phyloP scores from a whole-genome alignment of 2,797 vertebrate genomes.

The Paguma larvata region DNA sequence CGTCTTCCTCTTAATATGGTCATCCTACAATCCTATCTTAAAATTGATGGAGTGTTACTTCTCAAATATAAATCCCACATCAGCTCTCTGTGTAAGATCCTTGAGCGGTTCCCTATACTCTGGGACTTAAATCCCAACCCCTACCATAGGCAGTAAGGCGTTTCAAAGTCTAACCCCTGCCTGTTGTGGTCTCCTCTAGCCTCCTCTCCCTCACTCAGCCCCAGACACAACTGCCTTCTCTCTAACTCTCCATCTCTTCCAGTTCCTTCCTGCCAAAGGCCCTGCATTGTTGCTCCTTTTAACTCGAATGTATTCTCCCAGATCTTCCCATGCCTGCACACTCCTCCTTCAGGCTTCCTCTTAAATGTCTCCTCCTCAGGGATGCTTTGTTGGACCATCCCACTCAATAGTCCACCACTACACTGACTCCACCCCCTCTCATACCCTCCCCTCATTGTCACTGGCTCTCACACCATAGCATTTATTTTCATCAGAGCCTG shows the following conservation, averaged over 20 bases:
- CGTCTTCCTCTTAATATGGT: not conserved
- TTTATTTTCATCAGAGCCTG: not conserved
- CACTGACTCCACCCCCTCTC: too few relatives aligned
- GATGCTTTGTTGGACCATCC: not conserved
- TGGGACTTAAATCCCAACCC: not conserved
- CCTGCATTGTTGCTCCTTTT: not conserved
- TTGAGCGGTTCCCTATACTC: not conserved
- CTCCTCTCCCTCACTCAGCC: not conserved
- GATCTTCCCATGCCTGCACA: not conserved
- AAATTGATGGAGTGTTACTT: not conserved
- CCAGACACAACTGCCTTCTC: not conserved
- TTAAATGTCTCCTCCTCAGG: not conserved
- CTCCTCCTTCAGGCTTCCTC: not conserved
- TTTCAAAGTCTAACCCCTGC: not conserved
- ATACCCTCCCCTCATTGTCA: not conserved
- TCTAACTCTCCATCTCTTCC: not conserved
- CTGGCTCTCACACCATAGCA: not conserved
- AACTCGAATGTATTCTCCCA: rapidly evolving
- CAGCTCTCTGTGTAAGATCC: not conserved
- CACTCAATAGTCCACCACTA: not conserved
- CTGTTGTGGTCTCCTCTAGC: not conserved
- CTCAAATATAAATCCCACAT: not conserved
- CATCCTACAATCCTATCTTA: not conserved
- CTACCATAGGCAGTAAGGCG: rapidly evolving
- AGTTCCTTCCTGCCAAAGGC: not conserved